A percentile compares a stretch with the other conserved stretches of the same genome.
Evolutionary conservation across 1,140 invertebrate species (phyloP).

Genomic region (Philopotamus ludificatus): DNA sequence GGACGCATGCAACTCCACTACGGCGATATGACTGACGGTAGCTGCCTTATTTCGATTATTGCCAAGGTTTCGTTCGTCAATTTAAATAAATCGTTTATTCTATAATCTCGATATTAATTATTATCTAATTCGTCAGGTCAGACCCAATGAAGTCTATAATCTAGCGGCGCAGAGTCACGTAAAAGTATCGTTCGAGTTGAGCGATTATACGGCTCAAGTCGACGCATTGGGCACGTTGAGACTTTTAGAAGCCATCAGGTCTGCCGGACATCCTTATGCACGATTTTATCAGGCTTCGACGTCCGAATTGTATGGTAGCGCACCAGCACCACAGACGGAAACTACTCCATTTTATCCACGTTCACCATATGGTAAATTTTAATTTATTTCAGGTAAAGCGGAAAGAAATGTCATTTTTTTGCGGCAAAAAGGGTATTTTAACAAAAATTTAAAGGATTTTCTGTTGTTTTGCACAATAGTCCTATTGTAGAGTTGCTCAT

Average conservation of each 20-base stretch:
- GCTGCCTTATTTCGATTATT: slow-evolving; percentile 96
- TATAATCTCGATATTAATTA: not conserved
- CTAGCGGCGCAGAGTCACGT: slow-evolving; percentile 99
- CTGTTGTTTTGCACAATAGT: too few relatives aligned
- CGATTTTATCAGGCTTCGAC: slow-evolving; percentile 98
- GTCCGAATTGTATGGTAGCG: slow-evolving; percentile 98
- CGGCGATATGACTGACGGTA: slow-evolving; percentile 98
- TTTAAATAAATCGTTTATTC: not conserved
- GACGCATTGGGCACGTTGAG: slow-evolving; percentile 96
- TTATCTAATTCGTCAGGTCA: slow-evolving; percentile 54
- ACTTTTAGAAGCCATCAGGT: slow-evolving; percentile 92
- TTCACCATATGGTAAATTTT: slow-evolving; percentile 93
- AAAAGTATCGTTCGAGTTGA: slow-evolving; percentile 95
- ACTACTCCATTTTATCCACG: slow-evolving; percentile 98
- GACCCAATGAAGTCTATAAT: slow-evolving; percentile 97
- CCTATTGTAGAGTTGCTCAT: too few relatives aligned
- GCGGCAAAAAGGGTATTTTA: too few relatives aligned
- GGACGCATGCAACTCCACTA: slow-evolving; percentile 95
- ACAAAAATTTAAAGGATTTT: too few relatives aligned
- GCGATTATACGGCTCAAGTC: slow-evolving; percentile 98
- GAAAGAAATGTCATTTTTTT: too few relatives aligned
- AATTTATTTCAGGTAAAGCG: too few relatives aligned
- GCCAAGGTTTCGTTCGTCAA: slow-evolving; percentile 53
- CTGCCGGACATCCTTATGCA: slow-evolving; percentile 81
- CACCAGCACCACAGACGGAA: slow-evolving; percentile 95